A percentile compares a stretch with the other conserved stretches of the same genome.
Evolutionary conservation across 1,140 invertebrate genomes (phyloP).

Genomic region (Cotesia typhae): DNA sequence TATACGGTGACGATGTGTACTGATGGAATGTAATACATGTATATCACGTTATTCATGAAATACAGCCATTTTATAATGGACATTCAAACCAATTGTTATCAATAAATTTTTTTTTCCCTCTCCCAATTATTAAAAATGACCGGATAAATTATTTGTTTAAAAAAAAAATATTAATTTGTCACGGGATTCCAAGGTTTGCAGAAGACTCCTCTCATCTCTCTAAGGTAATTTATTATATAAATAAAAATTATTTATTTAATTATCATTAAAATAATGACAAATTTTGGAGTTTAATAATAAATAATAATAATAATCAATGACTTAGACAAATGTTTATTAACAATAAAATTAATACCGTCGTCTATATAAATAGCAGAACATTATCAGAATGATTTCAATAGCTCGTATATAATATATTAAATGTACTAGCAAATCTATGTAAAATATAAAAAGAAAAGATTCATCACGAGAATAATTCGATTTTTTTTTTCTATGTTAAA

Average conservation of each 20-base stretch:
- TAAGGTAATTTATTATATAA: too few species aligned
- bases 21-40: constrained; percentile 62
- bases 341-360: constrained; percentile 49
- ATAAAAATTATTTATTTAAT: too few species aligned
- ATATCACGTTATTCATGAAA: constrained; percentile 61
- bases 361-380: constrained; percentile 46
- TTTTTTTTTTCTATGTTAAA: neutral
- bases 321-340: constrained; percentile 58
- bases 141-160: neutral
- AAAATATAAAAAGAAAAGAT: neutral
- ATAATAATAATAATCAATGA: constrained; percentile 41
- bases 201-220: too few species aligned
- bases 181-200: too few species aligned
- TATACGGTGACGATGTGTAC: constrained; percentile 27
- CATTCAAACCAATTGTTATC: constrained; percentile 32
- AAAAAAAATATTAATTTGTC: neutral
- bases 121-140: neutral
- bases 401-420: neutral
- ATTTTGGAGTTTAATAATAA: neutral
- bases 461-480: neutral
- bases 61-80: constrained; percentile 68
- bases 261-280: too few species aligned
- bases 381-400: neutral
- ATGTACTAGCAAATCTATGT: neutral
- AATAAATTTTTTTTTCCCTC: constrained; percentile 12